These are phyloP conservation scores for Ephestia elutella DNA, from an alignment of 1,140 invertebrate genomes.

Conservation along the genomic window DNA sequence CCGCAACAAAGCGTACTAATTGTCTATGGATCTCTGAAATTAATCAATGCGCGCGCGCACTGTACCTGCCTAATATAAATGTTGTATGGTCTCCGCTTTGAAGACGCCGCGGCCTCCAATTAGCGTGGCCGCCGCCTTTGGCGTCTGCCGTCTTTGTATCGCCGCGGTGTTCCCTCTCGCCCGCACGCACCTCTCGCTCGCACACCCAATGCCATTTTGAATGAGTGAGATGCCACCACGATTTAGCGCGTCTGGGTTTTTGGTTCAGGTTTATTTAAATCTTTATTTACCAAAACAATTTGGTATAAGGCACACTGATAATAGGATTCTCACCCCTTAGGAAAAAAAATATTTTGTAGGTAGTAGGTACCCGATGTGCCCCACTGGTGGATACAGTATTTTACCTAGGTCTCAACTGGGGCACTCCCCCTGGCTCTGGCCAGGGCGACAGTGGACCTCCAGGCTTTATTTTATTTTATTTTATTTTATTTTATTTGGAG, in stretches of 20 bases:
- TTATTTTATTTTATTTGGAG: too few relatives aligned
- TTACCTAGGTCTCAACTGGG: too few relatives aligned
- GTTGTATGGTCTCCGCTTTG: slow-evolving; percentile 61
- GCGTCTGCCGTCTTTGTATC: slow-evolving; percentile 50
- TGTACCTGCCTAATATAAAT: slow-evolving; percentile 69
- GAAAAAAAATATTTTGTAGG: too few relatives aligned
- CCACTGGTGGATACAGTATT: too few relatives aligned
- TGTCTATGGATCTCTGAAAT: slow-evolving; percentile 61
- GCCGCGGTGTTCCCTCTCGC: slow-evolving; percentile 24
- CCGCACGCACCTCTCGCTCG: slow-evolving; percentile 30
- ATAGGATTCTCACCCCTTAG: too few relatives aligned
- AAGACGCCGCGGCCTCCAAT: slow-evolving; percentile 62
- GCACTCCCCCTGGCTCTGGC: too few relatives aligned
- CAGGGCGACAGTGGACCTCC: too few relatives aligned
- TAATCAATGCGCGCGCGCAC: slow-evolving; percentile 50
- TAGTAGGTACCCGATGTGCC: too few relatives aligned
- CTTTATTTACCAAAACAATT: too few relatives aligned
- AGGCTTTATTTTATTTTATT: too few relatives aligned
- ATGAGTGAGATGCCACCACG: slow-evolving; percentile 3
- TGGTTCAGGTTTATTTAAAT: background rate
- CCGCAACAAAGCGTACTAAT: slow-evolving; percentile 60
- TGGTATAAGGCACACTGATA: too few relatives aligned
- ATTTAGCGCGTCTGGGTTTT: background rate
- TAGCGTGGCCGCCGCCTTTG: slow-evolving; percentile 67
- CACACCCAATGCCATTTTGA: slow-evolving; percentile 15